Conservation (phyloP, 2,797 vertebrate species). For the Oreortyx pictus region DNA sequence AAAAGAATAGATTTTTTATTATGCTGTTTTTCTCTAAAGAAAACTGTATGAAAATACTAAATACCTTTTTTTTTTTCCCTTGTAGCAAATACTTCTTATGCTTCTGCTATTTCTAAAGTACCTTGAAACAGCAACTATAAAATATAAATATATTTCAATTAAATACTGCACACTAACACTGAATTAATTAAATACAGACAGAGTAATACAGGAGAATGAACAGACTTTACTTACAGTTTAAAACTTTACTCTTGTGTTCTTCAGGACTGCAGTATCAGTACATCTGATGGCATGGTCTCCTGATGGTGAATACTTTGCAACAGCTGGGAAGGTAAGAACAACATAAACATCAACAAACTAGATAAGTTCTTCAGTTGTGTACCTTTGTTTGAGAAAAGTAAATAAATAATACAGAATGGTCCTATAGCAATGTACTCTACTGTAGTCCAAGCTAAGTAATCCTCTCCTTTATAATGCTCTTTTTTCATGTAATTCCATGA, state of each 20-base stretch:
- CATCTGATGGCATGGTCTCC: constrained; percentile 96
- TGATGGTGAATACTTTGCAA: constrained; percentile 98
- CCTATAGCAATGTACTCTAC: neutral
- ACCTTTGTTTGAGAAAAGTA: neutral
- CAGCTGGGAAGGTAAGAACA: constrained; percentile 92
- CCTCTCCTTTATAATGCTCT: neutral
- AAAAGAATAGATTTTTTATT: neutral
- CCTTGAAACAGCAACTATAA: neutral
- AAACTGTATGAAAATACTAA: neutral
- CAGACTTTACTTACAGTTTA: neutral
- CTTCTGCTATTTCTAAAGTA: neutral
- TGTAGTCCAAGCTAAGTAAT: neutral
- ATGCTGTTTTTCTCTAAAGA: neutral
- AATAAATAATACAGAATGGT: neutral
- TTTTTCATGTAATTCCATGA: neutral
- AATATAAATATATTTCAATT: neutral
- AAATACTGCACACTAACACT: neutral
- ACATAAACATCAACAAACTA: neutral
- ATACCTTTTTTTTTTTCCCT: neutral
- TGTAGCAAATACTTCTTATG: neutral
- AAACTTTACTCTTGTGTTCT: constrained; percentile 2
- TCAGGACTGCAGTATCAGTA: constrained; percentile 92
- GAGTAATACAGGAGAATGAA: constrained; percentile 3
- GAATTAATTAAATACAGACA: neutral
- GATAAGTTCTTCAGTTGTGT: neutral